Percentiles rank a stretch among this genome's conserved stretches.
These are phyloP conservation scores for Drosophila subquinaria DNA, from an alignment of 2,888 invertebrate genomes.

Conservation along the genomic window DNA sequence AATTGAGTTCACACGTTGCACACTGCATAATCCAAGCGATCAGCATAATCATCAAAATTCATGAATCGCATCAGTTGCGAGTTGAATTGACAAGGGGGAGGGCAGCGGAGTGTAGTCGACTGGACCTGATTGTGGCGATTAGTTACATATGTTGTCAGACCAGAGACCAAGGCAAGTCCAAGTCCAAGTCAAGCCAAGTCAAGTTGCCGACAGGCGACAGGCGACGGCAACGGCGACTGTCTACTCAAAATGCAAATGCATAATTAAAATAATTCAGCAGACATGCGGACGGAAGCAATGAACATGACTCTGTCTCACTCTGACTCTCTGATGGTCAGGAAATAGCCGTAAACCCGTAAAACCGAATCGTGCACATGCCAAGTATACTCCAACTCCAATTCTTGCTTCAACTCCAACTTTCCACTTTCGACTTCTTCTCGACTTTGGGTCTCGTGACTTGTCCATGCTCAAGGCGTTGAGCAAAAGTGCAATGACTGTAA, in stretches of 20 bases:
- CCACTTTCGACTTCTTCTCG: not conserved
- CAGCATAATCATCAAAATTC: slow-evolving; percentile 78
- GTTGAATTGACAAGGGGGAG: not conserved
- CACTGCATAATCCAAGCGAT: slow-evolving; percentile 65
- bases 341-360: slow-evolving; percentile 17
- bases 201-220: slow-evolving; percentile 9
- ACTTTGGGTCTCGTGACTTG: slow-evolving; percentile 19
- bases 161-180: not conserved
- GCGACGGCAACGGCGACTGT: slow-evolving; percentile 29
- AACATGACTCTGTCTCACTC: slow-evolving; percentile 42
- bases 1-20: slow-evolving; percentile 74
- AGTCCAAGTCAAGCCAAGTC: slow-evolving; percentile 30
- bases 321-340: slow-evolving; percentile 25
- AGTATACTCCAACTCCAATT: not conserved
- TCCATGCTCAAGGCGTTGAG: slow-evolving; percentile 27
- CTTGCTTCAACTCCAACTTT: not conserved
- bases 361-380: slow-evolving; percentile 34
- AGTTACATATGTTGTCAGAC: slow-evolving; percentile 59
- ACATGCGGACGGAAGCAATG: slow-evolving; percentile 66
- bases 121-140: slow-evolving; percentile 56
- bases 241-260: slow-evolving; percentile 64
- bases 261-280: slow-evolving; percentile 71
- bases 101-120: not conserved
- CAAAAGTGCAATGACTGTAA: slow-evolving; percentile 65
- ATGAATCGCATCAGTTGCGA: slow-evolving; percentile 59